phyloP scores from a whole-genome alignment of 2,888 invertebrate species.

The Chaitophorus viminalis region DNA sequence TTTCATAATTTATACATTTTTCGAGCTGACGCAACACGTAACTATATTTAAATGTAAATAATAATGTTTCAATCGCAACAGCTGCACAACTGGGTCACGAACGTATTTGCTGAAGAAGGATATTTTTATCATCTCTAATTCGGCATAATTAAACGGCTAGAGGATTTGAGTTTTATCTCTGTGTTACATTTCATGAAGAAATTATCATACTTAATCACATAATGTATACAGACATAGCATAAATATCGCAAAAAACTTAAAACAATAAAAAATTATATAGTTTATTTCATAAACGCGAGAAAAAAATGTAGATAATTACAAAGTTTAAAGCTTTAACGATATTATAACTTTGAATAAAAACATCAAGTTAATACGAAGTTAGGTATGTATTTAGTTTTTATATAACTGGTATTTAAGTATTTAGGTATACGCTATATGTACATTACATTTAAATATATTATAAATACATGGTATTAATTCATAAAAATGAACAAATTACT shows the following conservation, averaged over 20 bases:
- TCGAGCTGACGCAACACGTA: background rate
- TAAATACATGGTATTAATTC: too few species aligned
- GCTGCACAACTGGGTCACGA: background rate
- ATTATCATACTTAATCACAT: conserved; percentile 52
- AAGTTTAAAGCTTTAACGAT: conserved; percentile 13
- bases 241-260: background rate
- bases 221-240: background rate
- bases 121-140: conserved; percentile 14
- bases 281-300: background rate
- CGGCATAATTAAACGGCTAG: conserved; percentile 31
- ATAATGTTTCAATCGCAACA: background rate
- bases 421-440: too few species aligned
- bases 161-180: conserved; percentile 21
- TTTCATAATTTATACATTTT: background rate
- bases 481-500: too few species aligned
- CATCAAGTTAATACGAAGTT: too few species aligned
- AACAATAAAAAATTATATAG: background rate
- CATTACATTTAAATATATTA: too few species aligned
- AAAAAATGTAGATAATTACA: background rate
- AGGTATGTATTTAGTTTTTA: too few species aligned
- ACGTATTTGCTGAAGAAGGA: background rate
- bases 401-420: too few species aligned
- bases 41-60: background rate
- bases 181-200: background rate
- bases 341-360: background rate